phyloP scores from a whole-genome alignment of 2,113 vertebrate genomes.

The Vanacampus margaritifer region DNA sequence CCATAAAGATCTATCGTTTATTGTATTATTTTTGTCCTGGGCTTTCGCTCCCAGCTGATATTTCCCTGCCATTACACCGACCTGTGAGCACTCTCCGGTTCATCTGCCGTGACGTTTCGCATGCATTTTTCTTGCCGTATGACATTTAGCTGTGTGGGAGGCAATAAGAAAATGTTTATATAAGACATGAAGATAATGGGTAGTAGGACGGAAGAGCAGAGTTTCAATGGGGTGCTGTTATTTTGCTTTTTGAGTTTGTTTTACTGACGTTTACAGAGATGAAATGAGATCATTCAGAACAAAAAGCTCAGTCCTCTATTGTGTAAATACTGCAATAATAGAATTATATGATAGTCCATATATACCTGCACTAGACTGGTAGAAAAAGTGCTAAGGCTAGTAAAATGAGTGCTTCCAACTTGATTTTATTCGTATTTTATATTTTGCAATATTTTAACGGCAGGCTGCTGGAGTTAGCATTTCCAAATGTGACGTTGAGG shows the following conservation, averaged over 20 bases:
- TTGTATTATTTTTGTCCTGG: background rate
- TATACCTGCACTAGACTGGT: no score
- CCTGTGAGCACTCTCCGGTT: background rate
- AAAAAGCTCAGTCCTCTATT: background rate
- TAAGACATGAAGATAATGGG: background rate
- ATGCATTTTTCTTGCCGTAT: background rate
- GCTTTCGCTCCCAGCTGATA: background rate
- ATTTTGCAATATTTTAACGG: no score
- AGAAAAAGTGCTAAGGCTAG: background rate
- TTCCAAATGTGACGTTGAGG: background rate
- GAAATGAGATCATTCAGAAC: background rate
- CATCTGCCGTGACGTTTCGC: background rate
- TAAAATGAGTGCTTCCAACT: background rate
- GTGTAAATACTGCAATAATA: background rate
- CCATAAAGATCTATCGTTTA: background rate
- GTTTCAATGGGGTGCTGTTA: background rate
- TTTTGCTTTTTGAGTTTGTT: background rate
- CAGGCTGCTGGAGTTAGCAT: no score
- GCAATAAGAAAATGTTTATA: conserved; percentile 2
- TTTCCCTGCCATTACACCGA: background rate
- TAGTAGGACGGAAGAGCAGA: background rate
- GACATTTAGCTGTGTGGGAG: background rate
- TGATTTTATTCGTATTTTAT: background rate
- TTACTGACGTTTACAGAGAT: background rate
- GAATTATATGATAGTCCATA: background rate